A percentile compares a stretch with the other conserved stretches of the same genome.
Conservation (phyloP, 2,797 vertebrate genomes). For the Galago senegalensis region DNA sequence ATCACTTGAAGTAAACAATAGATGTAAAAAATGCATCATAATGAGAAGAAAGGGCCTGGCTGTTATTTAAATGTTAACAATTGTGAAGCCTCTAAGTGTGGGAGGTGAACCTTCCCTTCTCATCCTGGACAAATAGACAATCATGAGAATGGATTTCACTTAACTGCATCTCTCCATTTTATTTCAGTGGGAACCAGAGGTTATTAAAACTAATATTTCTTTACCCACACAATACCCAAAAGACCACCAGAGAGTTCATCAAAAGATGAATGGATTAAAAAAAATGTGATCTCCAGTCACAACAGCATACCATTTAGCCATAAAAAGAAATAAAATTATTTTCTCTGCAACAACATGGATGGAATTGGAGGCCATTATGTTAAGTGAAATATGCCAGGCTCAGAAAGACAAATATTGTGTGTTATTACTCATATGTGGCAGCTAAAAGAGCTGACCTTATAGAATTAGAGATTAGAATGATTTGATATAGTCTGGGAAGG, state of each 20-base stretch:
- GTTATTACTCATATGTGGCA: background rate
- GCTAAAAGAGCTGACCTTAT: background rate
- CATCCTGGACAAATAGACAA: background rate
- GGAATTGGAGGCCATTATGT: background rate
- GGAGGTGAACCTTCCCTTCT: background rate
- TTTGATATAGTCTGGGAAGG: background rate
- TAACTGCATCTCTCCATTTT: background rate
- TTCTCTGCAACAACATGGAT: background rate
- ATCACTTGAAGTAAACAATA: conserved; percentile 8
- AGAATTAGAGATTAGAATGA: background rate
- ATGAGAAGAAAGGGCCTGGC: background rate
- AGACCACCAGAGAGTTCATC: background rate
- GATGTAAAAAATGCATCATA: background rate
- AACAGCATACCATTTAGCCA: background rate
- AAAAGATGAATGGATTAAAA: background rate
- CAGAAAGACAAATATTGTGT: background rate
- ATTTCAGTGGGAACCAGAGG: background rate
- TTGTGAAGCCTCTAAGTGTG: background rate
- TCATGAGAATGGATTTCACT: background rate
- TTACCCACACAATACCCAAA: background rate
- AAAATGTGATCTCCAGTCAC: background rate
- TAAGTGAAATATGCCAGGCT: background rate
- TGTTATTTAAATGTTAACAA: background rate
- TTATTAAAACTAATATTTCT: conserved; percentile 27
- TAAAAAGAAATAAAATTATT: background rate